phyloP scores from a whole-genome alignment of 2,113 vertebrate genomes.

The Dicaeum eximium region DNA sequence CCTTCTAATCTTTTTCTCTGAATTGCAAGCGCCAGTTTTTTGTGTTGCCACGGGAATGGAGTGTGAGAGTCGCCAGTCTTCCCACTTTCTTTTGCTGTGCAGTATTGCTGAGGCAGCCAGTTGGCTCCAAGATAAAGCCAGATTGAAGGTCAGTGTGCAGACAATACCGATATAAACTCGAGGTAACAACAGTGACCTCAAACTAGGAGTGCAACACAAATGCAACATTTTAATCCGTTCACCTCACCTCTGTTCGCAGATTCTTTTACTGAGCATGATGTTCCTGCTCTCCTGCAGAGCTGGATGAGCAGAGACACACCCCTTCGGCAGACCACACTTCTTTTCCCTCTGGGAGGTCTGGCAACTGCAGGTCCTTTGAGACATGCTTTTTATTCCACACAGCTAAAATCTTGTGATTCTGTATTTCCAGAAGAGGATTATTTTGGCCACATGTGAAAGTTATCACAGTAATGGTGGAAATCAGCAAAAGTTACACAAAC shows the following conservation, averaged over 20 bases:
- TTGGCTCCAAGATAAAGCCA: not conserved
- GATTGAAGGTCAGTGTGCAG: accelerated
- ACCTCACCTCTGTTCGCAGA: not conserved
- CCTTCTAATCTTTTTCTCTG: not conserved
- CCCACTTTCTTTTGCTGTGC: not conserved
- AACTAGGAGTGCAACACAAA: not conserved
- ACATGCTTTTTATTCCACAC: accelerated
- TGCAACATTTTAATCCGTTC: not conserved
- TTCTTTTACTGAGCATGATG: not conserved
- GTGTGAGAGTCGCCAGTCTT: not conserved
- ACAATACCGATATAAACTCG: accelerated
- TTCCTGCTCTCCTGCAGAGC: not conserved
- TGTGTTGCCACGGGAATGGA: not conserved
- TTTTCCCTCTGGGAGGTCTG: not conserved
- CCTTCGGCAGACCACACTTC: not conserved
- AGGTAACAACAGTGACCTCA: not conserved
- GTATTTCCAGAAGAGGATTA: not conserved
- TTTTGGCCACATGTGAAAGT: not conserved
- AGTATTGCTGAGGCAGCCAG: not conserved
- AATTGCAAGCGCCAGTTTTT: not conserved
- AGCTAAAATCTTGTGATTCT: not conserved
- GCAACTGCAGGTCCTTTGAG: not conserved
- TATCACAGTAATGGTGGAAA: not conserved
- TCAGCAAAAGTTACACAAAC: not conserved
- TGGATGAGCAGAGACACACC: not conserved